Conservation (phyloP, 92 coral and sea anemone species). For the Palythoa caribaeorum region DNA sequence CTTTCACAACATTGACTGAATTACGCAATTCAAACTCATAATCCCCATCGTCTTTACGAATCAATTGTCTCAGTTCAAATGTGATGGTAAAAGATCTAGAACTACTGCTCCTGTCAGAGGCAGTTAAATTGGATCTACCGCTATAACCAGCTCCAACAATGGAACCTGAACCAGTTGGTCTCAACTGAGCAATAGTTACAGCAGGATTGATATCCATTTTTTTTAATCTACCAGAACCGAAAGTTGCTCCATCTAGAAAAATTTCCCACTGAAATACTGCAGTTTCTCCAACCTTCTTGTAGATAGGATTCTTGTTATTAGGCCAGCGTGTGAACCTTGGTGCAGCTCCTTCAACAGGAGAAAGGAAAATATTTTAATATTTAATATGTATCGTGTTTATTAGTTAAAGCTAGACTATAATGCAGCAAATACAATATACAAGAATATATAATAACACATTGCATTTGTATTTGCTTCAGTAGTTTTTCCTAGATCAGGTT, state of each 20-base stretch:
- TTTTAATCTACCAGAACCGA: neutral
- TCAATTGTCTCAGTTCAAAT: neutral
- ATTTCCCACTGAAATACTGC: neutral
- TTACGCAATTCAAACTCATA: neutral
- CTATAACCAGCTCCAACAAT: neutral
- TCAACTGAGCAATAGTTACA: neutral
- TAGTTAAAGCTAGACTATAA: too few species aligned
- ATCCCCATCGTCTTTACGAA: neutral
- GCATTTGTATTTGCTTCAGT: too few species aligned
- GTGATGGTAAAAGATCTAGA: neutral
- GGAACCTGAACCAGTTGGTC: neutral
- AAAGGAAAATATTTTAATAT: neutral
- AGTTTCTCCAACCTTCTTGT: neutral
- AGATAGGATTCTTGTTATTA: neutral
- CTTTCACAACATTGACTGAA: too few species aligned
- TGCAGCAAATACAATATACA: too few species aligned
- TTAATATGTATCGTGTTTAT: too few species aligned
- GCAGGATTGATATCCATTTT: neutral
- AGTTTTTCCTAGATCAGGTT: too few species aligned
- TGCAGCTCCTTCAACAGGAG: neutral
- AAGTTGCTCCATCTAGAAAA: neutral
- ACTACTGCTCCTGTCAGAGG: neutral
- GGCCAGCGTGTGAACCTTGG: neutral
- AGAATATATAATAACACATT: too few species aligned
- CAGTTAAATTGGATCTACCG: neutral